These are phyloP conservation scores for Threskiornis aethiopicus DNA, from an alignment of 2,797 vertebrate genomes.

Conservation along the genomic window DNA sequence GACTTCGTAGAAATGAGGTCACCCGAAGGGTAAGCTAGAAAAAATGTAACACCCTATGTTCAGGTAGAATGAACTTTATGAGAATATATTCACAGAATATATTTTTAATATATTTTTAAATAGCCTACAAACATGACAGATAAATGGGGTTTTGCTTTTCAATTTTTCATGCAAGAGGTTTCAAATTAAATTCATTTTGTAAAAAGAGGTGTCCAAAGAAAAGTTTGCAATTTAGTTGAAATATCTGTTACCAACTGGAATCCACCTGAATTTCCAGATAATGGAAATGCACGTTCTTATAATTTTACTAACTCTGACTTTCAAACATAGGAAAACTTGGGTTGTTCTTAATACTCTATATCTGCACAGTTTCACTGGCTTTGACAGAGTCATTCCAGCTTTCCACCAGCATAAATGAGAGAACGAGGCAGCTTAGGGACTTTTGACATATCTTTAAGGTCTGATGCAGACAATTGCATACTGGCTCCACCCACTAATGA, in stretches of 20 bases:
- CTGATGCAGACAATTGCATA: not conserved
- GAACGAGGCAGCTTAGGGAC: not conserved
- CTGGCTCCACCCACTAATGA: not conserved
- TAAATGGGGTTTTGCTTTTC: not conserved
- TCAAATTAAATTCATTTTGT: not conserved
- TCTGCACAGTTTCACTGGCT: not conserved
- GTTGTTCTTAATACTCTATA: not conserved
- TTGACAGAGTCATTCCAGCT: not conserved
- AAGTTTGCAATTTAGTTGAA: not conserved
- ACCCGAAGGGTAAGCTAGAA: not conserved
- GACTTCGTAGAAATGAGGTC: not conserved
- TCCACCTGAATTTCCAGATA: not conserved
- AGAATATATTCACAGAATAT: not conserved
- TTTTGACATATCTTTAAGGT: not conserved
- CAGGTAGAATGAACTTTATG: not conserved
- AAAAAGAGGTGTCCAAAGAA: not conserved
- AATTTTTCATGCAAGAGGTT: not conserved
- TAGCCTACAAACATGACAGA: not conserved
- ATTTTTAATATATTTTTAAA: not conserved
- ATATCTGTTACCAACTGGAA: not conserved
- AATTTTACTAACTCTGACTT: not conserved
- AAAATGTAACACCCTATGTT: not conserved
- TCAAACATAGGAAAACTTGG: not conserved
- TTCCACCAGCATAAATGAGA: not conserved
- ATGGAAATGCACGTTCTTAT: not conserved